Base-by-base conservation (phyloP, 1,140 invertebrate species). In the Cherax destructor region DNA sequence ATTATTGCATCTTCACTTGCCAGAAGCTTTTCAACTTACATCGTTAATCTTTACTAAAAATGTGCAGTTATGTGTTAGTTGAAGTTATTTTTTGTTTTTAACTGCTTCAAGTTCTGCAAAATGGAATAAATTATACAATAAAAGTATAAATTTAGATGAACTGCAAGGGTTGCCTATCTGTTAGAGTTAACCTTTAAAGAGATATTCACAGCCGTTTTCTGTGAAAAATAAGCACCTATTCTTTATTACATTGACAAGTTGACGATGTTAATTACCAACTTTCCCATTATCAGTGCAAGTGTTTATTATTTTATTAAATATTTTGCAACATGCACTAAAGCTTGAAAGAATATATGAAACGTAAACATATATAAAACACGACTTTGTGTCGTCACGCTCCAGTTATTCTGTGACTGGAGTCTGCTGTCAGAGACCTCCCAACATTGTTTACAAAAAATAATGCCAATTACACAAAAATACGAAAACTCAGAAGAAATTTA, bases 401-500 rank as follows among this genome's bases (percentile, higher is more conserved):
- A 80, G 47, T 83, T 89, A 47, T 89, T 79, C 24, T 76, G 13
- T 24, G 86, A 61, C 47, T 49, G 47, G 50, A 21, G 52, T 21
- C 41, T 74, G 85, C 87, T 89, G 87, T 89, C 87, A 89, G 86
- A 79, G 56, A 30, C 61, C n/a, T 88, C 86, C 52, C 76, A 81
- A 56, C 61, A 47, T 89, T 89, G 87, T 89, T 89, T 89, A 89
- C 87, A 89, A 89, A 89, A 89, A 89, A 89, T 89, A 89, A 89
- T 89, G 78, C 7, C 18, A 76, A 83, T 77, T 72, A 76, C 79
- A n/a, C 21, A 3, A 11, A 50, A 11, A 72, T 47, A 5, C 11
- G n/a, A 65, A 61, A 16, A 11, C 7, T 11, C 47, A 83, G 11
- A 41, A 4, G 11, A 47, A 24, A 30, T 41, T 24, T 52, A 83